Evolutionary conservation across 1,140 invertebrate species (phyloP).

Genomic region (Oscheius sp.): DNA sequence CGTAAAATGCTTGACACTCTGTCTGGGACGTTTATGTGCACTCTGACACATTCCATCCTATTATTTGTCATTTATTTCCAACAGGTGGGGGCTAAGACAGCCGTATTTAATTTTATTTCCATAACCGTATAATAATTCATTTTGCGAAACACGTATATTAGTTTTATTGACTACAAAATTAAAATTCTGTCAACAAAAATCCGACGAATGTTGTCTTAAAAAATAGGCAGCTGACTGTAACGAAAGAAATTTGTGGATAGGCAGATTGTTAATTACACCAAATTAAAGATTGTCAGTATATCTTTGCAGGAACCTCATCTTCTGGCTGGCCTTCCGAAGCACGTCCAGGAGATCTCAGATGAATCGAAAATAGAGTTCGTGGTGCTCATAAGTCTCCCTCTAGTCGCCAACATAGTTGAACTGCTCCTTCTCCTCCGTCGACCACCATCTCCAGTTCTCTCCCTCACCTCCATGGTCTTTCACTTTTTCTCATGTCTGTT

Average conservation of each 20-base stretch:
- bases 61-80: slow-evolving; percentile 26
- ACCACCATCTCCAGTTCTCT: slow-evolving; percentile 1
- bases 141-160: too few relatives aligned
- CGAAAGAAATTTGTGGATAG: too few relatives aligned
- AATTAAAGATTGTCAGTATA: background rate
- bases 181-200: too few relatives aligned
- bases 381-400: slow-evolving; percentile 32
- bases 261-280: background rate
- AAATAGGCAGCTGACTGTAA: too few relatives aligned
- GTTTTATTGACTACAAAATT: too few relatives aligned
- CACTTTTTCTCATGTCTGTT: slow-evolving; percentile 35
- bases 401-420: slow-evolving; percentile 38
- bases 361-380: slow-evolving; percentile 21
- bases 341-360: slow-evolving; percentile 3
- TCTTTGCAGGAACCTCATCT: slow-evolving; percentile 37
- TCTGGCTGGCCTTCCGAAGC: slow-evolving; percentile 14
- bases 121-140: background rate
- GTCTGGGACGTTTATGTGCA: background rate
- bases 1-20: background rate
- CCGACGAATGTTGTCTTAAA: too few relatives aligned
- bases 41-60: slow-evolving; percentile 9
- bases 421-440: slow-evolving; percentile 29
- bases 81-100: slow-evolving; percentile 17
- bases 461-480: slow-evolving; percentile 22
- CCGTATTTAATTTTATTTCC: background rate